These are phyloP conservation scores for Clarias batrachus DNA, from an alignment of 2,113 vertebrate genomes.

Conservation along the genomic window DNA sequence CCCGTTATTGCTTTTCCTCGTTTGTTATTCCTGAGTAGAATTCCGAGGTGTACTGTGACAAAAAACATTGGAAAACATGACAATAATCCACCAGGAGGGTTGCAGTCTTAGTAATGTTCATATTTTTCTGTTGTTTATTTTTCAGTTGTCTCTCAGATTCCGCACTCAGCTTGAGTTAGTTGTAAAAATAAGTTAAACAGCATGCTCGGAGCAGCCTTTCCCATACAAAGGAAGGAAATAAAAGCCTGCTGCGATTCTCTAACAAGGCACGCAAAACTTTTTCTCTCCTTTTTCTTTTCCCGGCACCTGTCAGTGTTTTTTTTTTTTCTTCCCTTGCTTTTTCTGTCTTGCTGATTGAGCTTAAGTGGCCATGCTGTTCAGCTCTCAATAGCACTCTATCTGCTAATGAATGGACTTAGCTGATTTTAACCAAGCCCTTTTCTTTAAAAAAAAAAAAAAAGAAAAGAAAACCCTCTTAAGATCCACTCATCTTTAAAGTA, in stretches of 20 bases:
- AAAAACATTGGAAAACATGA: constrained; percentile 15
- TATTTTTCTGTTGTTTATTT: background rate
- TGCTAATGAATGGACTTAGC: constrained; percentile 49
- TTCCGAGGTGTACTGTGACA: background rate
- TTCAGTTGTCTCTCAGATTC: constrained; percentile 19
- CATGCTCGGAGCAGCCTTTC: constrained; percentile 8
- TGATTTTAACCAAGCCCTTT: constrained; percentile 63
- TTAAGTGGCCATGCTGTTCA: constrained; percentile 54
- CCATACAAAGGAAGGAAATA: background rate
- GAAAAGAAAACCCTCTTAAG: constrained; percentile 1
- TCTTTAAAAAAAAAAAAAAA: constrained; percentile 32
- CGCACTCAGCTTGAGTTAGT: background rate
- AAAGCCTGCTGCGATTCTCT: background rate
- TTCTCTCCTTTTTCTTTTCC: background rate
- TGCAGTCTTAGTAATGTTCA: constrained; percentile 7
- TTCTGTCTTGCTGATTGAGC: constrained; percentile 52
- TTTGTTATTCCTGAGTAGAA: constrained; percentile 1
- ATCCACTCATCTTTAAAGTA: constrained; percentile 55
- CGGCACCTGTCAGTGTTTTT: constrained; percentile 62
- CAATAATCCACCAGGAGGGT: background rate
- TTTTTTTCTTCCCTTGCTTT: constrained; percentile 49
- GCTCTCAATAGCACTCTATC: constrained; percentile 47
- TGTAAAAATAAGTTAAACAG: constrained; percentile 29
- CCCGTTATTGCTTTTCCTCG: background rate
- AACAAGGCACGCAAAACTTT: constrained; percentile 3